Conservation (phyloP, 2,888 invertebrate genomes). For the Lobophora halterata region DNA sequence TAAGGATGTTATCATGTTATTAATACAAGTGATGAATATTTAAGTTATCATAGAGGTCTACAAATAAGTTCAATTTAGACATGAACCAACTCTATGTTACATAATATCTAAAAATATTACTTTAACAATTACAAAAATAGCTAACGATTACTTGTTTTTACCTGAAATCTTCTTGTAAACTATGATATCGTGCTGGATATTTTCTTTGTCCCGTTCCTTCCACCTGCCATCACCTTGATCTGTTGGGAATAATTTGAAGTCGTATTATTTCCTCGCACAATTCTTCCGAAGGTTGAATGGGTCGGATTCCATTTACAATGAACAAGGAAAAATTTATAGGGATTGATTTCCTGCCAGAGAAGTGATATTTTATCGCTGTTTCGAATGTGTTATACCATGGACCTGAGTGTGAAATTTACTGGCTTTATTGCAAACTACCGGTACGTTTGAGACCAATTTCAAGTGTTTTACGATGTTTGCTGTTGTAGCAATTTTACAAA, state of each 20-base stretch:
- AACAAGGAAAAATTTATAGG: conserved; percentile 35
- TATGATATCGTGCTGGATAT: conserved; percentile 56
- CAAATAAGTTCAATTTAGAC: too few species aligned
- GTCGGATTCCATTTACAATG: conserved; percentile 43
- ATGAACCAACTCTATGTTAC: too few species aligned
- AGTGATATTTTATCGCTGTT: conserved; percentile 36
- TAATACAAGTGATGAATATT: too few species aligned
- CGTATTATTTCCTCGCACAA: conserved; percentile 32
- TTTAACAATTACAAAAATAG: too few species aligned
- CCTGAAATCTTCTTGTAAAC: conserved; percentile 61
- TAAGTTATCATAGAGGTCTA: too few species aligned
- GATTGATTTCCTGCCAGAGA: conserved; percentile 40
- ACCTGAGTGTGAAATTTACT: conserved; percentile 23
- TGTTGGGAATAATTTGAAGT: conserved; percentile 50
- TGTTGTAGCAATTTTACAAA: conserved; percentile 16
- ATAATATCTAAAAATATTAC: too few species aligned
- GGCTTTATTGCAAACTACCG: conserved; percentile 23
- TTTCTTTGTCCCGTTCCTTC: conserved; percentile 60
- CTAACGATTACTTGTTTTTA: conserved; percentile 24
- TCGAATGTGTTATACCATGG: conserved; percentile 25
- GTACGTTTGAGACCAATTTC: conserved; percentile 21
- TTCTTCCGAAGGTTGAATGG: conserved; percentile 35
- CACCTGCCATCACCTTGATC: conserved; percentile 67
- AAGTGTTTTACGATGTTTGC: conserved; percentile 22
- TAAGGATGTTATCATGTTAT: too few species aligned